These are phyloP conservation scores for Pseudomyrmex sp. DNA, from an alignment of 1,140 invertebrate genomes.

Conservation along the genomic window DNA sequence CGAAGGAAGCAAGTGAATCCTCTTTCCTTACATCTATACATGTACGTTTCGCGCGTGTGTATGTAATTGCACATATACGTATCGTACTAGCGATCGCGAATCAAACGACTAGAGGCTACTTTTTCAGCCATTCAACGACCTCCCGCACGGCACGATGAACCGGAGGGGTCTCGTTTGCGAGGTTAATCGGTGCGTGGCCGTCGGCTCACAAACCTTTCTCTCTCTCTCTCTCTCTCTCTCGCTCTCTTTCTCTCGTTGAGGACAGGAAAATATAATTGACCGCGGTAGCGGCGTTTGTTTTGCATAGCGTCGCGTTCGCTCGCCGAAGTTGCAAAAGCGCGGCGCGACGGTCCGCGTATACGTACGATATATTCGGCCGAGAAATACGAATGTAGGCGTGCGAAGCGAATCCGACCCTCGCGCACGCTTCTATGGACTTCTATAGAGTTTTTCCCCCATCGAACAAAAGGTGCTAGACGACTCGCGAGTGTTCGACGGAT, in stretches of 20 bases:
- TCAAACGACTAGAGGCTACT: constrained; percentile 52
- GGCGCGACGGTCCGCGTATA: not conserved
- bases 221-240: too few relatives aligned
- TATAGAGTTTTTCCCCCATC: not conserved
- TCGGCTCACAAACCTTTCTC: not conserved
- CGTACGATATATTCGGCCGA: not conserved
- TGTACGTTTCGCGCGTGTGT: too few relatives aligned
- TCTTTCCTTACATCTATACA: not conserved
- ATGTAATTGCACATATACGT: too few relatives aligned
- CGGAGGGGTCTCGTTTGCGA: constrained; percentile 65
- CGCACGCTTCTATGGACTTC: not conserved
- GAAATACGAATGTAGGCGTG: not conserved
- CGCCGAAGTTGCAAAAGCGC: not conserved
- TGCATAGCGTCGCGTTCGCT: constrained; percentile 6
- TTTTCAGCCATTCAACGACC: constrained; percentile 59
- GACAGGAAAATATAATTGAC: constrained; percentile 60
- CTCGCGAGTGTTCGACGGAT: not conserved
- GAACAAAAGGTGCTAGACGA: constrained; percentile 5
- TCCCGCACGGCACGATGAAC: constrained; percentile 56
- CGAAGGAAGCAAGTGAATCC: not conserved
- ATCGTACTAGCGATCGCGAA: constrained; percentile 21
- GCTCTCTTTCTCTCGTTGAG: too few relatives aligned
- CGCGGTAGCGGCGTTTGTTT: constrained; percentile 41
- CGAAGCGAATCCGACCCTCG: not conserved
- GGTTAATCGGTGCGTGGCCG: constrained; percentile 56